Conservation (phyloP, 2,888 invertebrate species). For the Drosophila melanosoma region DNA sequence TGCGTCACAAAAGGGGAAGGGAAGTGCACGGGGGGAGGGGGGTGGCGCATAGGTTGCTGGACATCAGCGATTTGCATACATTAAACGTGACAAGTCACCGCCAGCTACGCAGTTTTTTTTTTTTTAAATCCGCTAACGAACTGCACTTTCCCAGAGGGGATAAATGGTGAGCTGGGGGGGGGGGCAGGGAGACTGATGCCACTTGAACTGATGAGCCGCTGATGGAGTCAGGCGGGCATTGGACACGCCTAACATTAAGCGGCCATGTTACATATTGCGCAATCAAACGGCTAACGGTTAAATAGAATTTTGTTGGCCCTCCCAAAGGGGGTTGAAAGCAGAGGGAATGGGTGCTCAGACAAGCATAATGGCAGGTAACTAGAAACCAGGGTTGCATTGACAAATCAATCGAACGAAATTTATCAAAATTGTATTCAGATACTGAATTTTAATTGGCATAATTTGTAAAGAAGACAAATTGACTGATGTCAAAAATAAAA, state of each 20-base stretch:
- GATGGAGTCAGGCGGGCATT: conserved; percentile 71
- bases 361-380: conserved; percentile 32
- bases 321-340: conserved; percentile 4
- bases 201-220: conserved; percentile 39
- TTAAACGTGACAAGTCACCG: conserved; percentile 63
- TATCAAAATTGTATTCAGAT: not conserved
- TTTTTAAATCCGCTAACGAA: conserved; percentile 70
- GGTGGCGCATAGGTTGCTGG: conserved; percentile 28
- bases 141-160: conserved; percentile 39
- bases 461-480: not conserved
- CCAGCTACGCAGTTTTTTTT: conserved; percentile 68
- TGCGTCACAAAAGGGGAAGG: conserved; percentile 31
- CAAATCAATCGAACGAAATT: not conserved
- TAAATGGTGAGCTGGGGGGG: too few species aligned
- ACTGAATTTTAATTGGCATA: not conserved
- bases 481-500: not conserved
- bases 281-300: conserved; percentile 73
- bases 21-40: not conserved
- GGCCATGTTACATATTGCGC: conserved; percentile 74
- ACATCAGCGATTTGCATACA: conserved; percentile 76
- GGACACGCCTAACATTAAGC: conserved; percentile 76
- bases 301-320: conserved; percentile 61
- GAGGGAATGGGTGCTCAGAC: not conserved
- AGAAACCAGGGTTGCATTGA: conserved; percentile 20
- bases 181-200: not conserved